Evolutionary conservation across 1,140 invertebrate genomes (phyloP).

Genomic region (Neodiprion lecontei): DNA sequence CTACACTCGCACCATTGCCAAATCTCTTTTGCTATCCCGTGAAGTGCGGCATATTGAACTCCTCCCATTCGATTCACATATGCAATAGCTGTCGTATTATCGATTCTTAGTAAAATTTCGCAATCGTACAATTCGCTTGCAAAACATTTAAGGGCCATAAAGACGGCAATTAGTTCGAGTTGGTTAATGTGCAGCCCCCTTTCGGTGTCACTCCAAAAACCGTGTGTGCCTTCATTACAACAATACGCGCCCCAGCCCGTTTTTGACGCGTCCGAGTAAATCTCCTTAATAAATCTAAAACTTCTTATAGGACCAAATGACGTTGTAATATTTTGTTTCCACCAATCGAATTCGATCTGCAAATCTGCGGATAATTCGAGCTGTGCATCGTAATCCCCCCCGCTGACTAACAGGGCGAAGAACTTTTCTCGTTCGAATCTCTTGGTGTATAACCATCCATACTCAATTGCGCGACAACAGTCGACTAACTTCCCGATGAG

Average conservation of each 20-base stretch:
- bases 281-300: constrained; percentile 22
- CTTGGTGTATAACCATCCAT: constrained; percentile 37
- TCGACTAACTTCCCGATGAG: constrained; percentile 34
- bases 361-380: neutral
- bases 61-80: constrained; percentile 48
- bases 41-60: constrained; percentile 41
- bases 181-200: constrained; percentile 44
- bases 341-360: constrained; percentile 38
- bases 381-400: constrained; percentile 3
- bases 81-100: constrained; percentile 50
- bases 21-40: constrained; percentile 34
- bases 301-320: constrained; percentile 20
- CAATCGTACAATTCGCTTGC: constrained; percentile 33
- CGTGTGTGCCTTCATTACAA: constrained; percentile 25
- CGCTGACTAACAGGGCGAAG: constrained; percentile 19
- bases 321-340: constrained; percentile 31
- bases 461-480: constrained; percentile 31
- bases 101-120: constrained; percentile 43
- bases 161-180: constrained; percentile 43
- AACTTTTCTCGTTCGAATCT: constrained; percentile 33
- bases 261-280: constrained; percentile 36
- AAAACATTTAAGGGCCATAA: constrained; percentile 45
- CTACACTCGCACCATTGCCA: constrained; percentile 40
- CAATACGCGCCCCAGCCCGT: constrained; percentile 34
- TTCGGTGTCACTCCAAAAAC: constrained; percentile 33